Evolutionary conservation across 2,888 invertebrate species (phyloP).

Genomic region (Philereme vetulata): DNA sequence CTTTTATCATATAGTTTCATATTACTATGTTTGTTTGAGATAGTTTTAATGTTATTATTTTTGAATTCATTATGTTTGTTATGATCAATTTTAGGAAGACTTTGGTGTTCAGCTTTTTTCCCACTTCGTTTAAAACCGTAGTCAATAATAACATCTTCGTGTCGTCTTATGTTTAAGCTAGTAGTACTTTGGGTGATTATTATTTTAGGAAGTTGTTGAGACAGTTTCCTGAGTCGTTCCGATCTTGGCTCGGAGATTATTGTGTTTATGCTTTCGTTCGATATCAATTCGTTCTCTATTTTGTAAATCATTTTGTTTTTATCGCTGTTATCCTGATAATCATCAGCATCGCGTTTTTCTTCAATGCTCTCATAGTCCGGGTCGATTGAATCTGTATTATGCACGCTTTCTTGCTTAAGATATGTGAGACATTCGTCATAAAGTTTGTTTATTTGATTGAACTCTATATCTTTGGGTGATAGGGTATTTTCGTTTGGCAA

Average conservation of each 20-base stretch:
- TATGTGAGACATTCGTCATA: conserved; percentile 74
- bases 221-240: conserved; percentile 64
- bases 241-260: conserved; percentile 54
- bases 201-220: conserved; percentile 71
- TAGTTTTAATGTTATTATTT: background rate
- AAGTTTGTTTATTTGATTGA: conserved; percentile 61
- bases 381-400: conserved; percentile 39
- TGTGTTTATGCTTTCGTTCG: conserved; percentile 52
- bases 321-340: conserved; percentile 11
- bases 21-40: background rate
- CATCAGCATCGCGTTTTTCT: conserved; percentile 36
- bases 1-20: conserved; percentile 1
- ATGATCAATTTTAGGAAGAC: conserved; percentile 24
- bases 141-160: conserved; percentile 22
- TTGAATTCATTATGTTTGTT: conserved; percentile 14
- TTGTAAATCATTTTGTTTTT: conserved; percentile 48
- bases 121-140: conserved; percentile 22
- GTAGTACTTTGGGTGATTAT: conserved; percentile 71
- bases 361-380: conserved; percentile 57
- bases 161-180: conserved; percentile 50
- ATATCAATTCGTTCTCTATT: conserved; percentile 61
- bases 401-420: conserved; percentile 49
- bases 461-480: conserved; percentile 50
- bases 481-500: conserved; percentile 2
- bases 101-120: conserved; percentile 20